A percentile compares a stretch with the other conserved stretches of the same genome.
phyloP scores from a whole-genome alignment of 1,140 invertebrate species.

The Aphaenogaster rudis region DNA sequence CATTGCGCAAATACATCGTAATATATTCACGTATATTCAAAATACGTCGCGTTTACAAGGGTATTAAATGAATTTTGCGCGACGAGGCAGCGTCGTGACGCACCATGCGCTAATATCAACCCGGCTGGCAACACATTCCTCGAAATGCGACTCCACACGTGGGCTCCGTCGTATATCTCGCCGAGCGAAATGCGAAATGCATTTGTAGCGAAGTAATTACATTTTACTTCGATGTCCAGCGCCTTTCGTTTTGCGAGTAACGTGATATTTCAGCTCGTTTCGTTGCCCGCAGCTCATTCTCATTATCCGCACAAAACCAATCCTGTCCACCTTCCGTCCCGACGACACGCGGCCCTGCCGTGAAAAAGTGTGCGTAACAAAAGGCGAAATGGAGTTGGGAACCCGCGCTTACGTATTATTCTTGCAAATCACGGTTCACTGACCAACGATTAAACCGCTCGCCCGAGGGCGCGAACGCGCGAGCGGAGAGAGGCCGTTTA shows the following conservation, averaged over 20 bases:
- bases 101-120: not conserved
- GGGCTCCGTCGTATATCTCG: not conserved
- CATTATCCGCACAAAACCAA: not conserved
- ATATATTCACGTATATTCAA: not conserved
- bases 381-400: not conserved
- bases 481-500: not conserved
- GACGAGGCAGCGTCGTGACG: not conserved
- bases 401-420: not conserved
- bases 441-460: slow-evolving; percentile 26
- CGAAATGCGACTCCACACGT: not conserved
- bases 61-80: slow-evolving; percentile 11
- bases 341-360: not conserved
- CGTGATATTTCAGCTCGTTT: not conserved
- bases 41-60: not conserved
- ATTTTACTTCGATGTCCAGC: not conserved
- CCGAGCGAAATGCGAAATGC: not conserved
- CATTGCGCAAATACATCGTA: not conserved
- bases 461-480: not conserved
- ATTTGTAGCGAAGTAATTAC: not conserved
- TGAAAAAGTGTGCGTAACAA: not conserved
- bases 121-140: not conserved
- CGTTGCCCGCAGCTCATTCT: not conserved
- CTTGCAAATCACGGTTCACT: slow-evolving; percentile 17
- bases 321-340: not conserved
- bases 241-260: not conserved